Conservation (phyloP, 2,113 vertebrate species). For the Condylura cristata region DNA sequence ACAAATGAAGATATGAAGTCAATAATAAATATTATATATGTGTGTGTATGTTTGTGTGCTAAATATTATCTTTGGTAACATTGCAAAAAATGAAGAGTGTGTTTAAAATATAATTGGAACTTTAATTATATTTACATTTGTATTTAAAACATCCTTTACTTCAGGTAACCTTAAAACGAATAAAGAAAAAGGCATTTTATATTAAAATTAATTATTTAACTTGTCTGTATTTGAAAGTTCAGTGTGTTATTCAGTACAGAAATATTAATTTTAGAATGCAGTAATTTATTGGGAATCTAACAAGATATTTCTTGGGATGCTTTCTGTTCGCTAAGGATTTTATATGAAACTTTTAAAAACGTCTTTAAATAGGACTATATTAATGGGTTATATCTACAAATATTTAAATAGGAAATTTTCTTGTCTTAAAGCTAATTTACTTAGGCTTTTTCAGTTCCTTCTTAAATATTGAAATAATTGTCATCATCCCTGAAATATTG, state of each 20-base stretch:
- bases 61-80: neutral
- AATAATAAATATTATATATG: neutral
- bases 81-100: neutral
- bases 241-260: neutral
- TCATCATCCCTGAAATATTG: neutral
- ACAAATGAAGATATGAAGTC: neutral
- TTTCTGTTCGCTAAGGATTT: no score
- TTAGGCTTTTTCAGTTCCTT: neutral
- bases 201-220: neutral
- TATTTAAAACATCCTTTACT: neutral
- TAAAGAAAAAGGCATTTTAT: neutral
- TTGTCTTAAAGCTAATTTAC: neutral
- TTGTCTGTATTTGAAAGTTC: rapidly evolving
- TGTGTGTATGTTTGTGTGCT: no score
- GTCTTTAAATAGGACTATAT: neutral
- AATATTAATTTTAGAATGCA: neutral
- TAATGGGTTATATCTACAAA: no score
- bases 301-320: no score
- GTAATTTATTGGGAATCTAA: neutral
- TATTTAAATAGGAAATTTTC: neutral
- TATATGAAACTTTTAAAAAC: no score
- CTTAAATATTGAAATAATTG: neutral
- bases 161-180: neutral
- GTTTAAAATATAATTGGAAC: no score
- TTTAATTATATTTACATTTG: neutral